A percentile compares a stretch with the other conserved stretches of the same genome.
phyloP scores from a whole-genome alignment of 2,113 vertebrate species.

The Todiramphus chloris region DNA sequence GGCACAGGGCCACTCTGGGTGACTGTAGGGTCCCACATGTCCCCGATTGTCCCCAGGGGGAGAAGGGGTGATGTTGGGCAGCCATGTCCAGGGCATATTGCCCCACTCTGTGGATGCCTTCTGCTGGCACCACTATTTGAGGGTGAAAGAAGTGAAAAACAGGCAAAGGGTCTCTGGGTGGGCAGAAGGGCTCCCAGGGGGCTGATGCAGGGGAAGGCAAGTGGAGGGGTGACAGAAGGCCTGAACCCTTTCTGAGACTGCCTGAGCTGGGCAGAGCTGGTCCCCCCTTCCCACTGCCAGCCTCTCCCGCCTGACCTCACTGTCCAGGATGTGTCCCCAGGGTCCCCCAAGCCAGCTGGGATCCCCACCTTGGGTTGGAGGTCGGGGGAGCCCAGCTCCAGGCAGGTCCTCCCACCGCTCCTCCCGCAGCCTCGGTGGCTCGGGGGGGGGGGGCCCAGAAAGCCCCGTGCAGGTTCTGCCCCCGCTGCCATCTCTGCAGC shows the following conservation, averaged over 20 bases:
- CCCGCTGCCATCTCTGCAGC: neutral
- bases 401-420: neutral
- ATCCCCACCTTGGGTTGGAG: accelerated
- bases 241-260: accelerated
- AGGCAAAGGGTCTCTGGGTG: neutral
- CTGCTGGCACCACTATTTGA: neutral
- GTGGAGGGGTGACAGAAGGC: accelerated
- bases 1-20: neutral
- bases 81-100: neutral
- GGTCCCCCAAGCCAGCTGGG: neutral
- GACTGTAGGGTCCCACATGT: neutral
- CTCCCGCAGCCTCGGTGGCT: neutral
- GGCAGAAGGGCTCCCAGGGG: neutral
- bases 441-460: neutral
- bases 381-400: neutral
- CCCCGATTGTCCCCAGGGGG: accelerated
- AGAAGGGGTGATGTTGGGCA: neutral
- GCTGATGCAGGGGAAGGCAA: accelerated
- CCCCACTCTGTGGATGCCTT: neutral
- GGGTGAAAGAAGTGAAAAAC: neutral
- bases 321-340: neutral
- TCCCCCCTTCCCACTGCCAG: neutral
- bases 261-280: neutral
- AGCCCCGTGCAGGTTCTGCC: neutral
- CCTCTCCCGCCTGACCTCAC: neutral